Evolutionary conservation across 2,888 invertebrate genomes (phyloP).

Genomic region (Phyllotreta striolata): DNA sequence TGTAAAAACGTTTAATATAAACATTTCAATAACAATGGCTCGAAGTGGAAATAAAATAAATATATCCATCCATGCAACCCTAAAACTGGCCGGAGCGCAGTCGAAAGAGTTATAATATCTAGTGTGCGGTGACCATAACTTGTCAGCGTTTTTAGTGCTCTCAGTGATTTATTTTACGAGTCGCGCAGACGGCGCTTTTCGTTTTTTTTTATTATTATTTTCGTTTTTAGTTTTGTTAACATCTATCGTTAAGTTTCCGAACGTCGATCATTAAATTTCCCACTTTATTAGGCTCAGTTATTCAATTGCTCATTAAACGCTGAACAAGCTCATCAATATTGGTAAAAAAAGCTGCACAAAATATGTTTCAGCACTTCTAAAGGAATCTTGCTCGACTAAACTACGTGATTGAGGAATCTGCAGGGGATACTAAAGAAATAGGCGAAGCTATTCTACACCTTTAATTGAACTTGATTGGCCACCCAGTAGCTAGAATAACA

Average conservation of each 20-base stretch:
- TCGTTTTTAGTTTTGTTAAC: slow-evolving; percentile 11
- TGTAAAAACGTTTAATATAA: slow-evolving; percentile 27
- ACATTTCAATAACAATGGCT: slow-evolving; percentile 32
- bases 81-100: slow-evolving; percentile 5
- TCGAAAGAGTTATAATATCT: slow-evolving; percentile 27
- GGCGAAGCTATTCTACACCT: too few relatives aligned
- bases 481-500: too few relatives aligned
- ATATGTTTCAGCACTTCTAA: too few relatives aligned
- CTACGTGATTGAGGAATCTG: too few relatives aligned
- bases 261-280: slow-evolving; percentile 8
- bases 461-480: too few relatives aligned
- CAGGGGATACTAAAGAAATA: too few relatives aligned
- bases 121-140: slow-evolving; percentile 30
- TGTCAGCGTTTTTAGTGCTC: slow-evolving; percentile 26
- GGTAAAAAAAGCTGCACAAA: too few relatives aligned
- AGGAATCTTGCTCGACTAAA: too few relatives aligned
- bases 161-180: slow-evolving; percentile 26
- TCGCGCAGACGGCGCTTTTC: neutral
- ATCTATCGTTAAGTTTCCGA: slow-evolving; percentile 15
- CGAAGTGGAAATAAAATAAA: slow-evolving; percentile 8
- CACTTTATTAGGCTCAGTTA: slow-evolving; percentile 4
- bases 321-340: too few relatives aligned
- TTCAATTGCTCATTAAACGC: neutral
- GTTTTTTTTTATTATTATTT: neutral
- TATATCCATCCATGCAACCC: slow-evolving; percentile 1